A percentile compares a stretch with the other conserved stretches of the same genome.
Conservation (phyloP, 1,140 invertebrate genomes). For the Drosophila littoralis region DNA sequence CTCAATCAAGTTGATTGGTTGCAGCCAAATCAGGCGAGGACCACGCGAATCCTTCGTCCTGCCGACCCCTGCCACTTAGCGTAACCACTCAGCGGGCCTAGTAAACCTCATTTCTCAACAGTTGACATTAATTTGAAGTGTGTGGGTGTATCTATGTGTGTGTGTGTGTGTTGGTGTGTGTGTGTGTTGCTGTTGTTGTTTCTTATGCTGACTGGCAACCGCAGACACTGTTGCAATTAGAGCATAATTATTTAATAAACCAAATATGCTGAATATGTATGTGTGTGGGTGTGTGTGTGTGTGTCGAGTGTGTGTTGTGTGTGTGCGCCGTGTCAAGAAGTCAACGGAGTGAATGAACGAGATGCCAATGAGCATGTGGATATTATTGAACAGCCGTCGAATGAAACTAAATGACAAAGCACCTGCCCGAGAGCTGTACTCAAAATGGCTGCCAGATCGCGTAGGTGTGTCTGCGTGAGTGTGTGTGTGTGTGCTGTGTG, state of each 20-base stretch:
- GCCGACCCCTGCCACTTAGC: constrained; percentile 19
- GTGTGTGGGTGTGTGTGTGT: constrained; percentile 19
- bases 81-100: constrained; percentile 27
- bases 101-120: constrained; percentile 51
- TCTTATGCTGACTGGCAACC: constrained; percentile 45
- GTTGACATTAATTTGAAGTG: constrained; percentile 60
- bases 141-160: not conserved
- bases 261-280: constrained; percentile 47
- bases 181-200: constrained; percentile 5
- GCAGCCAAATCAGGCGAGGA: constrained; percentile 51
- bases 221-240: constrained; percentile 77
- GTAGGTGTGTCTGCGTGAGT: not conserved
- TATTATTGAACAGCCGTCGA: constrained; percentile 49
- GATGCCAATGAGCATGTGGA: constrained; percentile 17
- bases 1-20: constrained; percentile 70
- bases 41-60: not conserved
- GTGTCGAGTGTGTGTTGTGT: constrained; percentile 16
- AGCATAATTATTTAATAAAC: constrained; percentile 82
- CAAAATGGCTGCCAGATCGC: constrained; percentile 45
- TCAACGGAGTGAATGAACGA: constrained; percentile 42
- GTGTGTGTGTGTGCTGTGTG: not conserved
- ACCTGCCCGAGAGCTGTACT: constrained; percentile 35
- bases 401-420: constrained; percentile 60
- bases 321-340: constrained; percentile 32
- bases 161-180: constrained; percentile 5